A percentile compares a stretch with the other conserved stretches of the same genome.
Conservation (phyloP, 2,113 vertebrate species). For the Prunella himalayana region DNA sequence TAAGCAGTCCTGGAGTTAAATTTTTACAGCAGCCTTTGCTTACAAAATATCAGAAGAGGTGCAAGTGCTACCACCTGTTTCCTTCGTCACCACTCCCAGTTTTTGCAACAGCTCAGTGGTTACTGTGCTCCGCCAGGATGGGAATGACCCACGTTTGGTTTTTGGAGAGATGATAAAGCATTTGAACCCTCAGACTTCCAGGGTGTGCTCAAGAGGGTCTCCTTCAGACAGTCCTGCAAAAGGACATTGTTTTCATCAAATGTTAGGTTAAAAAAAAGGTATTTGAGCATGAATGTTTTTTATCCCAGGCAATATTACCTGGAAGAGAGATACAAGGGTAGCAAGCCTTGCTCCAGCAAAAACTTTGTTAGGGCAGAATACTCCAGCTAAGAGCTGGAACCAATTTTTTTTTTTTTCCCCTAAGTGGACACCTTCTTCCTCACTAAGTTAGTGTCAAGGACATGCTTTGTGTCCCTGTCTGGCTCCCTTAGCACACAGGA, state of each 20-base stretch:
- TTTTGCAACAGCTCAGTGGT: slow-evolving; percentile 43
- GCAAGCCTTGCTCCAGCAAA: background rate
- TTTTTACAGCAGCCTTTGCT: slow-evolving; percentile 64
- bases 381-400: background rate
- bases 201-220: background rate
- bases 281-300: background rate
- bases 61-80: slow-evolving; percentile 66
- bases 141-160: background rate
- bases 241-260: background rate
- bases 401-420: background rate
- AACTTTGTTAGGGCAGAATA: background rate
- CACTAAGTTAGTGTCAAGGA: background rate
- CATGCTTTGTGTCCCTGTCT: background rate
- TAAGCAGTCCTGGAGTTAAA: slow-evolving; percentile 56
- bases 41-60: slow-evolving; percentile 68
- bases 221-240: background rate
- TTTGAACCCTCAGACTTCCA: background rate
- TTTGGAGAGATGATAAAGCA: background rate
- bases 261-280: background rate
- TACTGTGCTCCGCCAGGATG: background rate
- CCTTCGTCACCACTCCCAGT: slow-evolving; percentile 30
- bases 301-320: background rate
- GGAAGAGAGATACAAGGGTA: background rate
- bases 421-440: background rate
- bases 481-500: background rate